phyloP scores from a whole-genome alignment of 1,140 invertebrate species.

The Tetramorium parvispinum region DNA sequence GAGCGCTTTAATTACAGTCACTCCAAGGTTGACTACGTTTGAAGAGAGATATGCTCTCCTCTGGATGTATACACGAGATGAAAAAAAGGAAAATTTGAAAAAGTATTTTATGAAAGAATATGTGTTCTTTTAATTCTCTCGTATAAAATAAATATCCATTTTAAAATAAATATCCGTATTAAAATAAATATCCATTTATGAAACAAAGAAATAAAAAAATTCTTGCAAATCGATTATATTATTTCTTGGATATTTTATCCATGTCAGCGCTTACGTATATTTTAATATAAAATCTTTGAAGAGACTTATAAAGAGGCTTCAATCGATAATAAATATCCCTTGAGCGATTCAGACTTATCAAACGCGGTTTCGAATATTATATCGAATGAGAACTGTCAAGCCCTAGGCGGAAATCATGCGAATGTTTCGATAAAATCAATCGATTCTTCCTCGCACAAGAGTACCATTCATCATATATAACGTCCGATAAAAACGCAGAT shows the following conservation, averaged over 20 bases:
- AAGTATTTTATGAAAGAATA: background rate
- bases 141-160: too few relatives aligned
- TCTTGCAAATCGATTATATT: background rate
- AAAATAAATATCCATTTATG: background rate
- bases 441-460: background rate
- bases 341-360: conserved; percentile 43
- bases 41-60: background rate
- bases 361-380: conserved; percentile 20
- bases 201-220: background rate
- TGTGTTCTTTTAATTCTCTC: background rate
- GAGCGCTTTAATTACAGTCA: background rate
- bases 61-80: background rate
- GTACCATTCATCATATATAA: background rate
- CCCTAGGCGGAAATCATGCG: background rate
- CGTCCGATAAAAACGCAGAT: conserved; percentile 27
- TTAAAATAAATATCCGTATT: background rate
- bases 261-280: background rate
- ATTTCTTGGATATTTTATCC: background rate
- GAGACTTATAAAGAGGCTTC: background rate
- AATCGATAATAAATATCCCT: background rate
- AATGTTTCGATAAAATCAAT: conserved; percentile 47
- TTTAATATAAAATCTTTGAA: background rate
- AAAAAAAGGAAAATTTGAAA: background rate
- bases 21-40: background rate
- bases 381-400: background rate